A percentile compares a stretch with the other conserved stretches of the same genome.
Conservation (phyloP, 1,140 invertebrate genomes). For the Melitaea cinxia region DNA sequence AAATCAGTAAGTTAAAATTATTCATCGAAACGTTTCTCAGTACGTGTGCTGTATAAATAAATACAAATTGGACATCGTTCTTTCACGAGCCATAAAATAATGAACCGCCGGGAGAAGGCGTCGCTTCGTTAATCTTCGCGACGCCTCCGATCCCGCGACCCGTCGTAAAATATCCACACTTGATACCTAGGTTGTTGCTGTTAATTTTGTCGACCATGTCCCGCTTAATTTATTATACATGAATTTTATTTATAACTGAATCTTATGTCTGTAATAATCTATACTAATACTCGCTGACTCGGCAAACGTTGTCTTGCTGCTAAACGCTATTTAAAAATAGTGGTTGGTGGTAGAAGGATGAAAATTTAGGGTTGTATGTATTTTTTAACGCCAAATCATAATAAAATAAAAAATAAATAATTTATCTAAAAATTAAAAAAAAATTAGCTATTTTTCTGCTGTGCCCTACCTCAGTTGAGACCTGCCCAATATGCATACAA, state of each 20-base stretch:
- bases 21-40: background rate
- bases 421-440: too few relatives aligned
- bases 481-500: too few relatives aligned
- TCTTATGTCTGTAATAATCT: background rate
- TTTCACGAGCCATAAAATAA: conserved; percentile 11
- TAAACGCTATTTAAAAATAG: too few relatives aligned
- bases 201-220: background rate
- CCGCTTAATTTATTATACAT: background rate
- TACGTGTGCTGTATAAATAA: conserved; percentile 5
- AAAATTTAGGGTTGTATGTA: too few relatives aligned
- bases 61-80: background rate
- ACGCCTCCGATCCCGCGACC: conserved; percentile 1
- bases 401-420: too few relatives aligned
- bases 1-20: conserved; percentile 4
- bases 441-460: too few relatives aligned
- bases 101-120: background rate
- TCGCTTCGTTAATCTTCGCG: conserved; percentile 3
- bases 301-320: too few relatives aligned
- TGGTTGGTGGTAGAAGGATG: too few relatives aligned
- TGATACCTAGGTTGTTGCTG: background rate
- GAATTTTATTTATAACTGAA: background rate
- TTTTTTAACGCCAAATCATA: too few relatives aligned
- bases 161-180: conserved; percentile 6
- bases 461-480: too few relatives aligned
- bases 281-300: background rate